phyloP scores from a whole-genome alignment of 2,113 vertebrate genomes.

The Tursiops truncatus region DNA sequence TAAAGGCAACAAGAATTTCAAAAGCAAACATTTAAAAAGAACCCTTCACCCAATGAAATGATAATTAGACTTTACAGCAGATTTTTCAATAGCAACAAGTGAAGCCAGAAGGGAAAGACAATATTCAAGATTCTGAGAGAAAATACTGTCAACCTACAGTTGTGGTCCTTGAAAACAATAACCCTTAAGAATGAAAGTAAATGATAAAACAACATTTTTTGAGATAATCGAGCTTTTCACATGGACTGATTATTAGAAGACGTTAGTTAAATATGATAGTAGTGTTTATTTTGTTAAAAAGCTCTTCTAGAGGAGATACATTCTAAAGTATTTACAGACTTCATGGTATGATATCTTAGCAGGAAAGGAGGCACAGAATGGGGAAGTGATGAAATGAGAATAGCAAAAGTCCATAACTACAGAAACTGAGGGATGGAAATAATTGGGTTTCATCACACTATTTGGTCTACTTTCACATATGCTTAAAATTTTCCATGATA shows the following conservation, averaged over 20 bases:
- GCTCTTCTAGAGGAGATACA: background rate
- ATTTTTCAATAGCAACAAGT: background rate
- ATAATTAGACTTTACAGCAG: background rate
- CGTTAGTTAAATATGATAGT: background rate
- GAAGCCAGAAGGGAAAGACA: background rate
- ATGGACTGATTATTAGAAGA: background rate
- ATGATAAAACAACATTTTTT: constrained; percentile 6
- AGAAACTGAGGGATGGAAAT: background rate
- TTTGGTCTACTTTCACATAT: background rate
- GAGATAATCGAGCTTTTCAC: background rate
- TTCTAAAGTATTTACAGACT: background rate
- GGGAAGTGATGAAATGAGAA: background rate
- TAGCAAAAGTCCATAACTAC: background rate
- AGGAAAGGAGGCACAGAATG: background rate
- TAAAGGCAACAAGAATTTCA: background rate
- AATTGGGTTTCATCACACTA: background rate
- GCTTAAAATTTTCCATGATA: background rate
- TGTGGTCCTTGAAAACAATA: constrained; percentile 14
- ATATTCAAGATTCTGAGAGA: background rate
- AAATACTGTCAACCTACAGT: constrained; percentile 14
- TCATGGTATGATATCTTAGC: background rate
- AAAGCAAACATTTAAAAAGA: background rate
- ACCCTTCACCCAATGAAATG: background rate
- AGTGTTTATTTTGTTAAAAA: background rate
- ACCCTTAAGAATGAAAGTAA: background rate